A percentile compares a stretch with the other conserved stretches of the same genome.
phyloP scores from a whole-genome alignment of 1,140 invertebrate species.

The Thaumetopoea pityocampa region DNA sequence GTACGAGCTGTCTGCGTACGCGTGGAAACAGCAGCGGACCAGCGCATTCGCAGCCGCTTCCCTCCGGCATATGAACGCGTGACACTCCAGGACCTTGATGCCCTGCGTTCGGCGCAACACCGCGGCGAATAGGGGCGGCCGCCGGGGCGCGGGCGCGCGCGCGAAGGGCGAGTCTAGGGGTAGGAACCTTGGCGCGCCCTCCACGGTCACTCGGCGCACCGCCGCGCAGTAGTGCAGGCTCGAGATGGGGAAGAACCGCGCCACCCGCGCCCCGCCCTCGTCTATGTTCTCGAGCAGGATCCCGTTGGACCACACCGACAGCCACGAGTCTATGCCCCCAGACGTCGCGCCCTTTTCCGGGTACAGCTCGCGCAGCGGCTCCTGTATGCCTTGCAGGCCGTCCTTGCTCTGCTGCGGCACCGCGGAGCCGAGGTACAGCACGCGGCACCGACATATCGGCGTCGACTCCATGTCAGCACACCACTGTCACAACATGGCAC shows the following conservation, averaged over 20 bases:
- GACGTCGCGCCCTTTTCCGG: conserved; percentile 92
- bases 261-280: conserved; percentile 95
- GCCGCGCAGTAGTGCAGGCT: conserved; percentile 98
- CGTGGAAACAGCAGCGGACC: conserved; percentile 95
- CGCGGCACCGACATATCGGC: conserved; percentile 95
- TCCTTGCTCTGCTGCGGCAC: conserved; percentile 98
- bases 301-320: conserved; percentile 98
- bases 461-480: conserved; percentile 82
- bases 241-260: conserved; percentile 97
- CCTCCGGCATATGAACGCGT: conserved; percentile 98
- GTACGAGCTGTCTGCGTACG: conserved; percentile 95
- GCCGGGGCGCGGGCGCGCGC: conserved; percentile 87
- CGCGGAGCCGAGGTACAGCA: conserved; percentile 98
- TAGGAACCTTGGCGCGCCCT: conserved; percentile 90
- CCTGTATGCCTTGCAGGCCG: conserved; percentile 97
- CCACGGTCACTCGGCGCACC: conserved; percentile 88
- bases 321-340: conserved; percentile 96
- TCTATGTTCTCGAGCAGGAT: conserved; percentile 97
- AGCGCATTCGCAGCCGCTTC: conserved; percentile 96
- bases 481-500: conserved; percentile 71
- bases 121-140: conserved; percentile 97
- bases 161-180: conserved; percentile 97
- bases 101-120: conserved; percentile 96
- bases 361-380: conserved; percentile 96
- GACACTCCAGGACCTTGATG: conserved; percentile 99